Percentiles rank a stretch among this genome's conserved stretches.
Evolutionary conservation across 2,113 vertebrate species (phyloP).

Genomic region (Pycnonotus jocosus): DNA sequence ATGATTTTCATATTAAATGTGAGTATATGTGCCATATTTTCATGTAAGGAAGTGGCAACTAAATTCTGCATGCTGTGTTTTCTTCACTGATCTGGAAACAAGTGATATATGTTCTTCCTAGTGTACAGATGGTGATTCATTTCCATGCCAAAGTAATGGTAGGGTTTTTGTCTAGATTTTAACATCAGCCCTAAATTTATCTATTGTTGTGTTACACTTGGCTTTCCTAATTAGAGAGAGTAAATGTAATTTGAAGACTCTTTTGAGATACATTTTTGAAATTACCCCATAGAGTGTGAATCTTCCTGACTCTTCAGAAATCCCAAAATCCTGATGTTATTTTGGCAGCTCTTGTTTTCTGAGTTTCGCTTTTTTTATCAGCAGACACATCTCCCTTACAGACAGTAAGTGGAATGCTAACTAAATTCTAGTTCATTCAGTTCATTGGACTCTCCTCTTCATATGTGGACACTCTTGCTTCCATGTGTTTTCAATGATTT

Average conservation of each 20-base stretch:
- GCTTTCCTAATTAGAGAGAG: constrained; percentile 21
- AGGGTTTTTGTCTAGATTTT: constrained; percentile 4
- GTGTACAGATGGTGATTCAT: constrained; percentile 35
- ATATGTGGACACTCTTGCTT: not conserved
- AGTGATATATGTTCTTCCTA: not conserved
- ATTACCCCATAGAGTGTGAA: not conserved
- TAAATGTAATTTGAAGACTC: not conserved
- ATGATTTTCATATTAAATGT: constrained; percentile 6
- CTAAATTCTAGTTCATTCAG: not conserved
- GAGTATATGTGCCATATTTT: not conserved
- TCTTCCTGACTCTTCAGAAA: not conserved
- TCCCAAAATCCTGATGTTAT: not conserved
- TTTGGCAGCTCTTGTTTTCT: not conserved
- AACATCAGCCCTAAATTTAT: constrained; percentile 30
- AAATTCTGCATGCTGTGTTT: not conserved
- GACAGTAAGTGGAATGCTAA: not conserved
- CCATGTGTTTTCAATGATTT: not conserved
- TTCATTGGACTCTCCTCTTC: not conserved
- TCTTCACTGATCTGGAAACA: not conserved
- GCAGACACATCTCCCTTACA: not conserved
- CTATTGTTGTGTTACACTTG: not conserved
- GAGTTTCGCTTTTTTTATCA: not conserved
- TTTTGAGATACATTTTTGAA: constrained; percentile 23
- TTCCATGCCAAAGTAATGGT: constrained; percentile 18
- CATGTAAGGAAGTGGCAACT: not conserved